Conservation (phyloP, 2,113 vertebrate species). For the Gopherus evgoodei region DNA sequence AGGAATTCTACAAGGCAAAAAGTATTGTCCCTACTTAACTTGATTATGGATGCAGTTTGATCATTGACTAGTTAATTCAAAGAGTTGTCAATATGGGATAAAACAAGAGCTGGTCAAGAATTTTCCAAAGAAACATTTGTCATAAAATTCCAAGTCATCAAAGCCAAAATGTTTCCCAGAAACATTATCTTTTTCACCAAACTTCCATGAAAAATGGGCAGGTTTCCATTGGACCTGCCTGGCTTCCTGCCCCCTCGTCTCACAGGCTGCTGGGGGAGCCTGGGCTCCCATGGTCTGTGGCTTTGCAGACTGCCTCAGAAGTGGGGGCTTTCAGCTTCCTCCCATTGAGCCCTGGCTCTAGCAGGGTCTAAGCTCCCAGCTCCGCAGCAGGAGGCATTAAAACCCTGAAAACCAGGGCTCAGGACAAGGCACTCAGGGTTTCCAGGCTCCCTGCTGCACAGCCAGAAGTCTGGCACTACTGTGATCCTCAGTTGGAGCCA, state of each 20-base stretch:
- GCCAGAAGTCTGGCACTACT: neutral
- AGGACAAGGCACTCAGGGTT: neutral
- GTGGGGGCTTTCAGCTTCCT: neutral
- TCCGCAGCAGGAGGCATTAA: neutral
- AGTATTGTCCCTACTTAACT: neutral
- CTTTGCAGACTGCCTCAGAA: neutral
- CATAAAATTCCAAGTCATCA: neutral
- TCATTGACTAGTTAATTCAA: neutral
- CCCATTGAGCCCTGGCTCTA: neutral
- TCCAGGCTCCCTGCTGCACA: neutral
- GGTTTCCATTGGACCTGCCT: neutral
- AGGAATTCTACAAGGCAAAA: neutral
- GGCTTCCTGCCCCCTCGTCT: neutral
- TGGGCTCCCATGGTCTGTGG: neutral
- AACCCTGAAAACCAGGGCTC: neutral
- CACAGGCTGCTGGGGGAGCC: neutral
- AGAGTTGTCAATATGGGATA: neutral
- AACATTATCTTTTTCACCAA: neutral
- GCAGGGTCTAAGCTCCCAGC: neutral
- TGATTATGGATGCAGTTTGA: neutral
- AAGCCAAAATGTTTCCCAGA: neutral
- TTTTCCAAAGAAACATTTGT: neutral
- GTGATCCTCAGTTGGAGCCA: neutral
- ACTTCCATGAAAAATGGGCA: neutral
- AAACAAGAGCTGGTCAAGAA: neutral